Conservation (phyloP, 2,113 vertebrate genomes). For the Smithornis capensis region DNA sequence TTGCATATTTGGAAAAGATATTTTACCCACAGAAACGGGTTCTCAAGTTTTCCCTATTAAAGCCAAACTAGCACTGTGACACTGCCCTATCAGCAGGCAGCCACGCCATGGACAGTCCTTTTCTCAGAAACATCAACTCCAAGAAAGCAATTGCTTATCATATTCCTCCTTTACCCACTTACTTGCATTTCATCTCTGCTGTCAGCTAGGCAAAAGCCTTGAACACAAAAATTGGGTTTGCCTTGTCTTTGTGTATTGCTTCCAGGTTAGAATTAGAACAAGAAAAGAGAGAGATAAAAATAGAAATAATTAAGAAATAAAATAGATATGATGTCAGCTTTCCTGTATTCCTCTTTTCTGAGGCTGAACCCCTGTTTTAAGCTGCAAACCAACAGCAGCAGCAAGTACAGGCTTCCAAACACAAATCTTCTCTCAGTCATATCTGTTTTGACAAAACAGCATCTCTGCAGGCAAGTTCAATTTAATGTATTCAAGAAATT, state of each 20-base stretch:
- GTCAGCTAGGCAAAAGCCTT: background rate
- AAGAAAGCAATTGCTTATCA: constrained; percentile 44
- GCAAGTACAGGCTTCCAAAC: background rate
- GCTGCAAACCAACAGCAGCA: background rate
- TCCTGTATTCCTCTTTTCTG: background rate
- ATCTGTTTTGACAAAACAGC: background rate
- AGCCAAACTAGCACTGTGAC: background rate
- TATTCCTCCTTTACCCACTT: constrained; percentile 5
- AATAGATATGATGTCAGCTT: background rate
- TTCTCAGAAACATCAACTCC: constrained; percentile 52
- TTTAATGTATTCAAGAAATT: background rate
- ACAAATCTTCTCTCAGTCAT: background rate
- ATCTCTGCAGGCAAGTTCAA: background rate
- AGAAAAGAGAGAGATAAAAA: background rate
- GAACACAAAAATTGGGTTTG: background rate
- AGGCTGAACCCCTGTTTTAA: background rate
- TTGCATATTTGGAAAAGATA: background rate
- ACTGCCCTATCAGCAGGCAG: background rate
- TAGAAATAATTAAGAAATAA: background rate
- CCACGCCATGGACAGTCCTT: background rate
- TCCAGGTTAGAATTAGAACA: background rate
- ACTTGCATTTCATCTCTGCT: background rate
- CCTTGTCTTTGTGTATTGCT: background rate
- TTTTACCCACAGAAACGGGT: background rate
- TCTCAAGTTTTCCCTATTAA: background rate